phyloP scores from a whole-genome alignment of 2,113 vertebrate species.

The Syrmaticus mikado region DNA sequence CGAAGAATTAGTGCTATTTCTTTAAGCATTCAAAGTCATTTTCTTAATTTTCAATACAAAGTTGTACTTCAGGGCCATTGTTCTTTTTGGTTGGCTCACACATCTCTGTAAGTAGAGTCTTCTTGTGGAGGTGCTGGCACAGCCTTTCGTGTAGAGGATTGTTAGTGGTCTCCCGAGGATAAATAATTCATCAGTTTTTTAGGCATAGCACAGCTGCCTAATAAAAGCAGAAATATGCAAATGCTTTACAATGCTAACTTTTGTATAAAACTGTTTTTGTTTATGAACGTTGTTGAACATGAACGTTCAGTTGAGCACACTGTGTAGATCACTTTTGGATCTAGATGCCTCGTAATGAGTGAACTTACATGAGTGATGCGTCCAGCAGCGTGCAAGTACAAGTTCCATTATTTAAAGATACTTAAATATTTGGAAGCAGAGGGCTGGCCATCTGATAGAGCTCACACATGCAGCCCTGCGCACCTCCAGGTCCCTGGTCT shows the following conservation, averaged over 20 bases:
- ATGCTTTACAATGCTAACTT: not conserved
- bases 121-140: not conserved
- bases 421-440: not conserved
- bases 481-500: not conserved
- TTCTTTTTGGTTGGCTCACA: not conserved
- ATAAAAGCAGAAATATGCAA: not conserved
- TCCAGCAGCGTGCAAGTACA: not conserved
- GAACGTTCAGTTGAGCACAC: not conserved
- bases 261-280: not conserved
- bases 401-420: not conserved
- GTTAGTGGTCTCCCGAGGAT: not conserved
- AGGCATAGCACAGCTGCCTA: not conserved
- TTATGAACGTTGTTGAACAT: not conserved
- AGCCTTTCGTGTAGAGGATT: not conserved
- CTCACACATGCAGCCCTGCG: not conserved
- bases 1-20: not conserved
- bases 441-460: not conserved
- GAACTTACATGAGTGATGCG: not conserved
- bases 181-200: not conserved
- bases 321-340: not conserved
- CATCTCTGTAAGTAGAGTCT: not conserved
- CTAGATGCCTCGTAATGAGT: not conserved
- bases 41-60: not conserved
- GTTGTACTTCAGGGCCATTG: not conserved
- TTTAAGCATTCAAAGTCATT: not conserved